phyloP scores from a whole-genome alignment of 2,113 vertebrate genomes.

The Passer montanus region DNA sequence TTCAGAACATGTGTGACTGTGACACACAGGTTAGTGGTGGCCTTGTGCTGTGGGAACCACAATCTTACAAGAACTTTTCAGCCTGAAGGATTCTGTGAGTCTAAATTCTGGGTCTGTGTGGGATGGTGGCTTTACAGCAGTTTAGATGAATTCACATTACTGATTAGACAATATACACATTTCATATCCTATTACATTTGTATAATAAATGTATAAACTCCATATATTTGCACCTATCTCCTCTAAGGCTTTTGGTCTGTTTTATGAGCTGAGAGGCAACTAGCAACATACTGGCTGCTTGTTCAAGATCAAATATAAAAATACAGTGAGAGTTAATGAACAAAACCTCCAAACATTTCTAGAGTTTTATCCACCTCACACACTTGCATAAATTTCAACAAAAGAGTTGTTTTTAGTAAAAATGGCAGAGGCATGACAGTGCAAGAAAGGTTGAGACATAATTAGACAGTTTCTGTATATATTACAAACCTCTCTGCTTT shows the following conservation, averaged over 20 bases:
- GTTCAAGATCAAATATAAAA: background rate
- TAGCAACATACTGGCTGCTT: background rate
- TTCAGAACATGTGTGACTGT: background rate
- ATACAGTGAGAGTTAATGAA: background rate
- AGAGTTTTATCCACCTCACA: background rate
- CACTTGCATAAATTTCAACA: background rate
- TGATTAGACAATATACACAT: background rate
- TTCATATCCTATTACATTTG: background rate
- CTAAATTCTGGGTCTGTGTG: rapidly evolving
- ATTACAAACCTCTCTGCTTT: background rate
- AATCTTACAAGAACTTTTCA: background rate
- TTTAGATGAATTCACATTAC: background rate
- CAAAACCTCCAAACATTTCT: background rate
- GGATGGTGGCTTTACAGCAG: background rate
- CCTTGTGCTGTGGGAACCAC: background rate
- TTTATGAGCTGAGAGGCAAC: background rate
- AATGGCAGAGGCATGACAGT: background rate
- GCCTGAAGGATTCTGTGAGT: background rate
- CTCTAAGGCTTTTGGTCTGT: background rate
- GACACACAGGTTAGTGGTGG: background rate
- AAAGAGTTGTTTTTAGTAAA: background rate
- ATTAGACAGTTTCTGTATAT: background rate
- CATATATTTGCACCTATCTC: background rate
- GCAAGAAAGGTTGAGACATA: background rate
- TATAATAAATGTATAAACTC: background rate